Evolutionary conservation across 2,888 invertebrate genomes (phyloP), one percentile per base, ranked within the genome.

Genomic region (Yponomeuta sedellus): DNA sequence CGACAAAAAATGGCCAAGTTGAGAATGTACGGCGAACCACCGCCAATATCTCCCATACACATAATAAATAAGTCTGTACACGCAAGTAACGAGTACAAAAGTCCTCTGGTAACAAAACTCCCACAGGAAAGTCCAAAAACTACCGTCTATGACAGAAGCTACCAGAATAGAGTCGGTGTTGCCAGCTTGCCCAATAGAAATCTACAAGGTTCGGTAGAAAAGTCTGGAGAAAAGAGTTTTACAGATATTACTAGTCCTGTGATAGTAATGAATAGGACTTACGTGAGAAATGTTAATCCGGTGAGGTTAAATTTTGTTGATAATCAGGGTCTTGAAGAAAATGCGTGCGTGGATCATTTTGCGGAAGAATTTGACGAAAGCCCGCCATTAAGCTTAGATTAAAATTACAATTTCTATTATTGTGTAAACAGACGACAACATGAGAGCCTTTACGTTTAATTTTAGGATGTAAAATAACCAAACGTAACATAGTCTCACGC

Each of bases 11-110:
- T 93, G 8, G 88, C 91, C 1, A 92, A 81, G 75, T 75, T 94
- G 65, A 86, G 86, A 77, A 82, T 81, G 73, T 93, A 93, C 62
- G 93, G 92, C 0, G 90, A 92, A 73, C 91, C 93, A 0, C 92
- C 93, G 0, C 86, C 92, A 1, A 74, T 93, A n/a, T 87, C 89
- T n/a, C 85, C 91, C 0, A 82, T 93, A 22, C 78, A 83, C 69
- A 82, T 91, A 6, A 77, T 83, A 67, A 86, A 90, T 67, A 82
- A 75, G 69, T 83, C 85, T 0, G 82, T 76, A 75, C 78, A 80
- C 58, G 82, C 87, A 0, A 72, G 82, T 0, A 85, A 75, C 59
- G 81, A 85, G 0, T 92, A 83, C 67, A 91, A 86, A 74, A 85
- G 82, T 68, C 88, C 91, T 75, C 90, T 34, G 22, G 10, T n/a